Evolutionary conservation across 2,797 vertebrate genomes (phyloP).

Genomic region (Apogon hyalosoma): DNA sequence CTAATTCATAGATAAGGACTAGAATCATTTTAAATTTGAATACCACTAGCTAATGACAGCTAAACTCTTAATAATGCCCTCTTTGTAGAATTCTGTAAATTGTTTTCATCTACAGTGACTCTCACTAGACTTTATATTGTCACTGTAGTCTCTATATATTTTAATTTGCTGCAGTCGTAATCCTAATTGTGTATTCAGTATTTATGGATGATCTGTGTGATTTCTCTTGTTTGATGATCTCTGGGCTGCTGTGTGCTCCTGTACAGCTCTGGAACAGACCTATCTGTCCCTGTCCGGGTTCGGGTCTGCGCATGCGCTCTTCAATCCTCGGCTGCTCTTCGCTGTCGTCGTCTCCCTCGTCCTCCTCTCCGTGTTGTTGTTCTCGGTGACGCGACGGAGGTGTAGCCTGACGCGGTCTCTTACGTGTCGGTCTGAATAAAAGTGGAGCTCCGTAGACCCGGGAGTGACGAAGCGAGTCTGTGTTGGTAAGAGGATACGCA

Average conservation of each 20-base stretch:
- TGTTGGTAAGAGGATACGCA: slow-evolving; percentile 97
- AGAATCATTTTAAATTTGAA: too few relatives aligned
- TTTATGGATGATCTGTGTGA: too few relatives aligned
- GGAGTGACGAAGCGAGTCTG: slow-evolving; percentile 98
- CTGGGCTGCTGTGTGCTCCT: not conserved
- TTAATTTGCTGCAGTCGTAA: too few relatives aligned
- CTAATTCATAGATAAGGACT: too few relatives aligned
- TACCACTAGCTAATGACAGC: too few relatives aligned
- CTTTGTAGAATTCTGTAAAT: too few relatives aligned
- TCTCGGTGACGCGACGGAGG: slow-evolving; percentile 98
- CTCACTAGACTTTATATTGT: too few relatives aligned
- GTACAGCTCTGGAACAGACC: not conserved
- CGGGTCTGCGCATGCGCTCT: not conserved
- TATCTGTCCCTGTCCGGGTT: too few relatives aligned
- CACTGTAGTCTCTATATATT: too few relatives aligned
- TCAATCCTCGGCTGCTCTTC: slow-evolving; percentile 62
- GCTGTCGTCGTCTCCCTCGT: slow-evolving; percentile 82
- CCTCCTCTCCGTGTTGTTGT: slow-evolving; percentile 88
- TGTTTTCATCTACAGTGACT: too few relatives aligned
- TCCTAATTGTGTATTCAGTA: too few relatives aligned
- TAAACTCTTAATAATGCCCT: too few relatives aligned
- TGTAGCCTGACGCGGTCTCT: slow-evolving; percentile 99
- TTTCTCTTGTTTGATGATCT: not conserved
- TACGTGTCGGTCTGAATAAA: slow-evolving; percentile 99
- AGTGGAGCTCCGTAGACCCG: slow-evolving; percentile 96